phyloP scores from a whole-genome alignment of 1,140 invertebrate species.

The Idris sp. region DNA sequence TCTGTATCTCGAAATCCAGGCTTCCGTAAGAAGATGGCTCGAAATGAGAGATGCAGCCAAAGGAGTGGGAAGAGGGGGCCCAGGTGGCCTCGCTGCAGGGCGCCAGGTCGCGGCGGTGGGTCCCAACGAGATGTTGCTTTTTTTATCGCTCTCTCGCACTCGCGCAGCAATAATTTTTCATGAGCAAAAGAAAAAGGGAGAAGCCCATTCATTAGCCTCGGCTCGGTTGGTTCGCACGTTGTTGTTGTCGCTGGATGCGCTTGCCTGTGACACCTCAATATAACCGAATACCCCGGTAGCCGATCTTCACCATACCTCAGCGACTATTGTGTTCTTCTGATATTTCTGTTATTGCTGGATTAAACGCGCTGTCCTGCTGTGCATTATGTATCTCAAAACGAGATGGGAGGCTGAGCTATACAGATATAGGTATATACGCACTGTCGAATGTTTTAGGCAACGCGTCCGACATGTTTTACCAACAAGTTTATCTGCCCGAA shows the following conservation, averaged over 20 bases:
- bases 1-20: constrained; percentile 38
- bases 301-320: constrained; percentile 60
- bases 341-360: constrained; percentile 75
- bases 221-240: constrained; percentile 76
- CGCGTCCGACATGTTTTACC: constrained; percentile 56
- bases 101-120: constrained; percentile 68
- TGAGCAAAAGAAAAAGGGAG: constrained; percentile 69
- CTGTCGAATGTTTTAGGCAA: constrained; percentile 54
- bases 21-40: constrained; percentile 58
- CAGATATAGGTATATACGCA: constrained; percentile 12
- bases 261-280: constrained; percentile 74
- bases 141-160: constrained; percentile 41
- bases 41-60: constrained; percentile 35
- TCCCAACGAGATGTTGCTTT: constrained; percentile 62
- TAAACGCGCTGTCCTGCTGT: constrained; percentile 63
- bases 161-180: constrained; percentile 73
- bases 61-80: constrained; percentile 7
- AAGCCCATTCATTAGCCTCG: constrained; percentile 74
- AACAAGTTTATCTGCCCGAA: constrained; percentile 49
- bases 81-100: constrained; percentile 64
- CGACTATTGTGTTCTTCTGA: constrained; percentile 69
- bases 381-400: constrained; percentile 46
- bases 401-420: constrained; percentile 12
- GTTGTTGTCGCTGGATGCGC: constrained; percentile 66
- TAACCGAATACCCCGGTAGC: constrained; percentile 64